These are phyloP conservation scores for Agrochola macilenta DNA, from an alignment of 2,888 invertebrate genomes.

Conservation along the genomic window DNA sequence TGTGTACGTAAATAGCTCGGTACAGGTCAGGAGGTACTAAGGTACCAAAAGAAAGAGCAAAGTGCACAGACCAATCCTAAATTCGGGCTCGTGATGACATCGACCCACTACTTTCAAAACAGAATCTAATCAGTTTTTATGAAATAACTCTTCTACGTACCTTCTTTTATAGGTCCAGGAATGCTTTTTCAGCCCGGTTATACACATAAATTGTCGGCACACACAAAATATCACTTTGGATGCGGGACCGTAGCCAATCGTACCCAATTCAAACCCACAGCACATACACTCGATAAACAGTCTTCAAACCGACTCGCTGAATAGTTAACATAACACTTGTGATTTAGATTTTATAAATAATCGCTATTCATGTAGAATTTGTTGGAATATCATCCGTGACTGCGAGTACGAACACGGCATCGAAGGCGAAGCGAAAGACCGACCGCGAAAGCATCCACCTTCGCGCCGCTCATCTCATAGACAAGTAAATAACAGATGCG, in stretches of 20 bases:
- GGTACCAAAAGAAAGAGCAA: slow-evolving; percentile 62
- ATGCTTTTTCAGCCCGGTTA: slow-evolving; percentile 79
- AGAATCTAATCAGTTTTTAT: slow-evolving; percentile 58
- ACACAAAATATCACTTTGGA: slow-evolving; percentile 82
- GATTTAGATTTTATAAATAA: slow-evolving; percentile 76
- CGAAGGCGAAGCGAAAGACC: slow-evolving; percentile 87
- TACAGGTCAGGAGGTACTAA: slow-evolving; percentile 10
- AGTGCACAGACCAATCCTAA: slow-evolving; percentile 53
- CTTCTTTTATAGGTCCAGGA: slow-evolving; percentile 75
- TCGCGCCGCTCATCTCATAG: slow-evolving; percentile 81
- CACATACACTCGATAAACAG: slow-evolving; percentile 79
- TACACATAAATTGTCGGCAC: slow-evolving; percentile 84
- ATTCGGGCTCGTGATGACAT: slow-evolving; percentile 38
- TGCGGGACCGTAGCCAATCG: slow-evolving; percentile 77
- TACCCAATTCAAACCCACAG: slow-evolving; percentile 77
- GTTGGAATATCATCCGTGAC: slow-evolving; percentile 84
- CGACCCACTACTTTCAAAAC: slow-evolving; percentile 53
- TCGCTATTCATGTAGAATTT: slow-evolving; percentile 83
- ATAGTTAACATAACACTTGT: slow-evolving; percentile 81
- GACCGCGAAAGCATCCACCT: slow-evolving; percentile 84
- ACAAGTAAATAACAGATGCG: slow-evolving; percentile 59
- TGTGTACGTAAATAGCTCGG: slow-evolving; percentile 21
- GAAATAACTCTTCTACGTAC: slow-evolving; percentile 71
- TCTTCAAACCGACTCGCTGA: slow-evolving; percentile 74
- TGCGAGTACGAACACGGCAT: slow-evolving; percentile 88